Percentiles rank a stretch among this genome's conserved stretches.
These are phyloP conservation scores for Arrhamphus sclerolepis DNA, from an alignment of 2,797 vertebrate species.

Conservation along the genomic window DNA sequence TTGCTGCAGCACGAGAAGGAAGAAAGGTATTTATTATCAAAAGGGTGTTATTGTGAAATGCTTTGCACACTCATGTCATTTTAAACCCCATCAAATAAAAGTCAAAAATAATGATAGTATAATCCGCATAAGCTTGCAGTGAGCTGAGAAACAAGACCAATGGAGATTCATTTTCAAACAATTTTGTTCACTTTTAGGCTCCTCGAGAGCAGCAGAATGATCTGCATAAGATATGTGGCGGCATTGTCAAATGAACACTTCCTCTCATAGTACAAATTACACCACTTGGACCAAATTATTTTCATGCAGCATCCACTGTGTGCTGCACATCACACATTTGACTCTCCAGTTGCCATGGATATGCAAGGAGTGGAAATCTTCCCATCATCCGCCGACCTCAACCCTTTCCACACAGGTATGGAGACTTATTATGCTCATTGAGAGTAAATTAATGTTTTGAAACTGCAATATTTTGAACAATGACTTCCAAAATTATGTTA, in stretches of 20 bases:
- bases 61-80: too few relatives aligned
- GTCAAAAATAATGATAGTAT: too few relatives aligned
- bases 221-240: not conserved
- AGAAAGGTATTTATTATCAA: too few relatives aligned
- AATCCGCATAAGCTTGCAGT: not conserved
- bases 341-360: slow-evolving; percentile 6
- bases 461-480: too few relatives aligned
- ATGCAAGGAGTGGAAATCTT: not conserved
- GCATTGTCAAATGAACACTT: too few relatives aligned
- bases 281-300: not conserved
- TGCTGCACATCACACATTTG: not conserved
- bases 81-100: too few relatives aligned
- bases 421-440: not conserved
- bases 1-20: too few relatives aligned
- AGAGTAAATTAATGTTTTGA: too few relatives aligned
- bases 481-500: too few relatives aligned
- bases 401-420: not conserved
- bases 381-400: too few relatives aligned
- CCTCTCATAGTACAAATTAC: not conserved
- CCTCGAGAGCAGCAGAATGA: not conserved
- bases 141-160: not conserved
- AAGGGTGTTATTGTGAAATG: too few relatives aligned
- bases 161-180: not conserved
- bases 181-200: not conserved
- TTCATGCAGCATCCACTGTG: not conserved